Base-by-base conservation (phyloP, 30 jellyfish, hydroid and myxozoan species). In the Morbakka virulenta region DNA sequence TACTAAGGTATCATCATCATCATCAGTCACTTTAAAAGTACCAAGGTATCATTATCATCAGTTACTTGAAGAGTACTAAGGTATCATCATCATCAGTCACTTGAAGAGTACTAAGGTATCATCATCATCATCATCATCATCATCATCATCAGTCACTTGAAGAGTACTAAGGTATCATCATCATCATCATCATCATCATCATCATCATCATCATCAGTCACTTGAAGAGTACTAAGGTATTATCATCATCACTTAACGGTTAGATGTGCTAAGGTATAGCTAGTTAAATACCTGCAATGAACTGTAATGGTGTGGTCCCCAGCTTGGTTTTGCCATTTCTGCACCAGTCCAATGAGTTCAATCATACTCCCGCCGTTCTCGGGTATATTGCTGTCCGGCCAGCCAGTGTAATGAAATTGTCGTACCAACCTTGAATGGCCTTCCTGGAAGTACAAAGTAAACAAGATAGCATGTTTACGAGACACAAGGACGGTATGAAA, bases 241-340 rank as follows among this genome's bases (percentile, higher is more conserved):
- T 90, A 41, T 41, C n/a, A n/a, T n/a, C n/a, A 77, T 89, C 74
- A 73, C n/a, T n/a, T n/a, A n/a, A n/a, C n/a, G n/a, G n/a, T n/a
- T n/a, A n/a, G n/a, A n/a, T n/a, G n/a, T n/a, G n/a, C n/a, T n/a
- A n/a, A n/a, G n/a, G n/a, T n/a, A n/a, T n/a, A n/a, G n/a, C n/a
- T n/a, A n/a, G n/a, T n/a, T n/a, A n/a, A 57, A 29, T 69, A 89
- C 97, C 96, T 89, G 95, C 97, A 89, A 50, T 89, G 97, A 4
- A 89, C 95, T 28, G 79, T 78, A 31, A 83, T 66, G 25, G 36
- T 69, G 4, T 71, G 78, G 33, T 62, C 66, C 31, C 89, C 91
- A 52, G 86, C 50, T 72, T 85, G 96, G 34, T 72, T 88, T 28
- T 91, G 90, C 94, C 98, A 85, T 62, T 84, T 91, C 72, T 81